phyloP scores from a whole-genome alignment of 2,113 vertebrate species.

The Pristiophorus japonicus region DNA sequence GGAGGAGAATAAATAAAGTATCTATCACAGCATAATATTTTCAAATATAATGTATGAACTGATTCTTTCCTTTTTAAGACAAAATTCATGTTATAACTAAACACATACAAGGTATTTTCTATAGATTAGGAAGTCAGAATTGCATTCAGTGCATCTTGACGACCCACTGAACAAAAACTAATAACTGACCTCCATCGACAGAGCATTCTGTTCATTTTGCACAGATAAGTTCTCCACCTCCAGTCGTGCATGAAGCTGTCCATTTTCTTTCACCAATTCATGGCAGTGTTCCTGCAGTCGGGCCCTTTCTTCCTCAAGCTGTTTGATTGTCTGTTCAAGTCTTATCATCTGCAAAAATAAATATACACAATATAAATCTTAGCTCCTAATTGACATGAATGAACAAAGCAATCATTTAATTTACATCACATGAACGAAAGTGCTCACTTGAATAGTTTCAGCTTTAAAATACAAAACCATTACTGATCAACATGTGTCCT shows the following conservation, averaged over 20 bases:
- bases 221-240: conserved; percentile 39
- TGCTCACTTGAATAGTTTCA: background rate
- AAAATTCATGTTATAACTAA: background rate
- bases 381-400: background rate
- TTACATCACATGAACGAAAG: background rate
- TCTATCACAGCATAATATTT: background rate
- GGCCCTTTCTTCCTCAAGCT: conserved; percentile 47
- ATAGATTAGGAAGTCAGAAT: background rate
- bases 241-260: conserved; percentile 46
- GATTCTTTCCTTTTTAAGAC: background rate
- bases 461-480: background rate
- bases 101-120: background rate
- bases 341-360: background rate
- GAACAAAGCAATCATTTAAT: conserved; percentile 5
- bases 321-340: conserved; percentile 39
- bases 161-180: background rate
- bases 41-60: background rate
- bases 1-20: background rate
- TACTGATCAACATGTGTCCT: conserved; percentile 25
- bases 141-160: background rate
- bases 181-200: conserved; percentile 14
- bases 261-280: conserved; percentile 54
- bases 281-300: conserved; percentile 50
- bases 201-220: conserved; percentile 39
- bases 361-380: background rate